Evolutionary conservation across 2,797 vertebrate species (phyloP).

Genomic region (Halcyon leucocephala): DNA sequence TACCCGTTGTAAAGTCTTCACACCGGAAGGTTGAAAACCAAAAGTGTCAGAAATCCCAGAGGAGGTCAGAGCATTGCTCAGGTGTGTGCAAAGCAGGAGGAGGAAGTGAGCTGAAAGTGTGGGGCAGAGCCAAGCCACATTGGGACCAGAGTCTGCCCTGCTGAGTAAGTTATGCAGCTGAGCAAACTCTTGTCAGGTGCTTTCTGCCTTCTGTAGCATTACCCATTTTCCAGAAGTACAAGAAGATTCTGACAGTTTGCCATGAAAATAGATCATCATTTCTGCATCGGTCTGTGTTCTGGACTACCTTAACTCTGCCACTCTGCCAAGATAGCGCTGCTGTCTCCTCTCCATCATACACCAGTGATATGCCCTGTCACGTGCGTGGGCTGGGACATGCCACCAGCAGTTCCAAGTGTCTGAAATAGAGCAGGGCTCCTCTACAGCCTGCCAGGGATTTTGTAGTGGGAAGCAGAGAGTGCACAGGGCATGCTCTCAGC

Average conservation of each 20-base stretch:
- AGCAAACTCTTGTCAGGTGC: neutral
- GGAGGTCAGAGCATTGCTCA: neutral
- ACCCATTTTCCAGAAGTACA: neutral
- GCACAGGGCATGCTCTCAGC: neutral
- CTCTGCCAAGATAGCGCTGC: neutral
- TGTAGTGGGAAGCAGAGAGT: neutral
- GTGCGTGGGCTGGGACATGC: neutral
- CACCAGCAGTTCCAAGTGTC: neutral
- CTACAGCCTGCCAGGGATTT: fast-evolving
- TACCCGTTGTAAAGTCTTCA: neutral
- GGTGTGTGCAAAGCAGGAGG: neutral
- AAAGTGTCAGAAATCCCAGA: neutral
- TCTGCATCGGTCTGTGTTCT: neutral
- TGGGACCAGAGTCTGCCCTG: neutral
- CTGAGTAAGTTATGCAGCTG: neutral
- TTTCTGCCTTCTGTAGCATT: neutral
- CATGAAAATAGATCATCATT: neutral
- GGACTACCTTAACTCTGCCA: neutral
- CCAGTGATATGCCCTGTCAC: neutral
- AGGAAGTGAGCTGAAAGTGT: neutral
- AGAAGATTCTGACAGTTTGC: neutral
- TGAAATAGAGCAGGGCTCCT: neutral
- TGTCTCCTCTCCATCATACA: neutral
- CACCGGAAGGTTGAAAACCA: neutral
- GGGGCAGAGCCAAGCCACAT: neutral